Evolutionary conservation across 2,113 vertebrate species (phyloP).

Genomic region (Perca flavescens): DNA sequence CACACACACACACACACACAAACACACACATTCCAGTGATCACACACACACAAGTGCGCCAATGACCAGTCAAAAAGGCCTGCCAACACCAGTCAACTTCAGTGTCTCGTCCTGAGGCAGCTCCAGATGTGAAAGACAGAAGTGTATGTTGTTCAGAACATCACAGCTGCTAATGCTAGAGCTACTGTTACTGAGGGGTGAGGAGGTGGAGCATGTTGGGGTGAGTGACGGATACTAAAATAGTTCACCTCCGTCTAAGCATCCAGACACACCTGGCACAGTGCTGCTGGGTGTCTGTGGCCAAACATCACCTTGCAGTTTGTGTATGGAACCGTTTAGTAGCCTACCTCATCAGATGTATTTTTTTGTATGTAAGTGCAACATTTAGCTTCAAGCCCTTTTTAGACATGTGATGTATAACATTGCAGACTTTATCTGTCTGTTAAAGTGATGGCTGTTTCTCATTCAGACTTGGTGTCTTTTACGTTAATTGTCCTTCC

Average conservation of each 20-base stretch:
- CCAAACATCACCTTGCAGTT: background rate
- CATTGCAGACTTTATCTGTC: too few species aligned
- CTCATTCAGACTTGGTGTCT: background rate
- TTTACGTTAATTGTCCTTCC: background rate
- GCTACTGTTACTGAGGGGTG: conserved; percentile 27
- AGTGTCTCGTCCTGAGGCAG: conserved; percentile 42
- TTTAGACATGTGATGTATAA: background rate
- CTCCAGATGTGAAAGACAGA: conserved; percentile 71
- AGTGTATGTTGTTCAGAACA: conserved; percentile 41
- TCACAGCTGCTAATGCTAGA: conserved; percentile 40
- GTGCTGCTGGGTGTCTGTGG: background rate
- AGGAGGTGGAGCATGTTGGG: background rate
- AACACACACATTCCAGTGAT: conserved; percentile 31
- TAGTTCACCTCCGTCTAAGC: conserved; percentile 8
- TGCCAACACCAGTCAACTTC: conserved; percentile 68
- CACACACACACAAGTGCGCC: conserved; percentile 1
- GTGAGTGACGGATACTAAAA: conserved; percentile 24
- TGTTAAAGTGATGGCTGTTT: background rate
- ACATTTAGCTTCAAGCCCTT: background rate
- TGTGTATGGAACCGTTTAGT: background rate
- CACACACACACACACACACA: conserved; percentile 17
- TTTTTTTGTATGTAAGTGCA: background rate
- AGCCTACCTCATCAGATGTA: too few species aligned
- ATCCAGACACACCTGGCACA: conserved; percentile 11
- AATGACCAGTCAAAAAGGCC: conserved; percentile 54